Base-by-base conservation (phyloP, 2,888 invertebrate genomes). In the Eristalinus sepulchralis region DNA sequence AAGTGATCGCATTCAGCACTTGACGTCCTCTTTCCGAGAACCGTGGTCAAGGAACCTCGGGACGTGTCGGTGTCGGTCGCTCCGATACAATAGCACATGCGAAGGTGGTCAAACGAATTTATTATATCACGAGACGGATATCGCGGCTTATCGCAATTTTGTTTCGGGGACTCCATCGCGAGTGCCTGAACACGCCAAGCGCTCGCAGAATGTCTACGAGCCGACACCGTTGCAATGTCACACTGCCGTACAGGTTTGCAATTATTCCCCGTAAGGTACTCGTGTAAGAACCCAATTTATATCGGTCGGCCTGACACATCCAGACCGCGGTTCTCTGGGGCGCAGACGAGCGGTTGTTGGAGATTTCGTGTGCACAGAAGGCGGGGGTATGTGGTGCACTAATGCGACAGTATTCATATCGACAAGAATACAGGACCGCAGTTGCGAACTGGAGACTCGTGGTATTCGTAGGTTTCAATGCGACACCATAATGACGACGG, bases 51-150 rank as follows among this genome's bases (percentile, higher is more conserved):
- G 13, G 31, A 53, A 67, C 53, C 67, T 31, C 13, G 34, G 33
- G 3, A 11, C 27, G 5, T 3, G 27, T 27, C 5, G 27, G 27
- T n/a, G n/a, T 27, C 27, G 27, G 11, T 24, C 24, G 24, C 47
- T 63, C 6, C 24, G 36, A 36, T 36, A 63, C 63, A 63, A 36
- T 36, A 13, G 17, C 67, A 68, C n/a, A 55, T 68, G 68, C 70
- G 62, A 64, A 85, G 77, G 77, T 70, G 78, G 80, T 80, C 86
- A 86, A 88, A 76, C 86, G 85, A 86, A 86, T 88, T 86, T 85
- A 88, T 88, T 88, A 68, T 77, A 77, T 78, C 80, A 8, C 76
- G 70, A 47, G 33, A 83, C 68, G 71, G 80, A 80, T 83, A 85
- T 76, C 76, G 68, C 27, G 59, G 79, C 83, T 88, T 86, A 88